Base-by-base conservation (phyloP, 1,140 invertebrate species). In the Pemphigus obesinymphae region DNA sequence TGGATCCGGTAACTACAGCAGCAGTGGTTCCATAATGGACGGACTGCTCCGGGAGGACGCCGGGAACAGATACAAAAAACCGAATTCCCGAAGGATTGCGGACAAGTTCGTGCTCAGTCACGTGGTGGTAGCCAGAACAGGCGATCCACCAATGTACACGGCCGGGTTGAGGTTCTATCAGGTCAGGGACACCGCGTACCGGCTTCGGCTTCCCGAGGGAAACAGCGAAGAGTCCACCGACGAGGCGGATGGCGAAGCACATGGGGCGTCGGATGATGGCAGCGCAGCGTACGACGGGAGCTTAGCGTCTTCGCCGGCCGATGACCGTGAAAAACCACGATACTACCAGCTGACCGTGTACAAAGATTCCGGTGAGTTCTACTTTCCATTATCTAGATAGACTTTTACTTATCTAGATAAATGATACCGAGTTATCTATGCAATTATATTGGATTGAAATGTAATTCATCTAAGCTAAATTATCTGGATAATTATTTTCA, bases 131-230 rank as follows among this genome's bases (percentile, higher is more conserved):
- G 70, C 70, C 29, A 45, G 70, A 8, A 26, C 43, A 3, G 70
- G 92, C 7, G 92, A 92, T 5, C 93, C 92, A 13, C 93, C 92
- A 15, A 87, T 95, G 5, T 95, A 93, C 88, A 93, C 92, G 17
- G 92, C 93, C 1, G 94, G 94, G 26, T 94, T 95, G 93, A 89
- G 92, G 83, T 95, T 94, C 88, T 95, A 94, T 86, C 93, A 94
- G 87, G 92, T 94, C 29, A 90, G 91, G 85, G 92, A 94, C 85
- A 93, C 70, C 45, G 91, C 82, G 89, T 95, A 87, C 88, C 89
- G 85, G 86, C 90, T 84, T 88, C 90, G 13, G 82, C 82, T 34
- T 37, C 55, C 40, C n/a, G n/a, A n/a, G 20, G 73, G 7, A 61
- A 31, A 2, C 40, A 26, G 26, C 40, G 13, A 61, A 45, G n/a